Evolutionary conservation across 2,888 invertebrate genomes (phyloP), one percentile per base, ranked within the genome.

Genomic region (Lomographa bimaculata): DNA sequence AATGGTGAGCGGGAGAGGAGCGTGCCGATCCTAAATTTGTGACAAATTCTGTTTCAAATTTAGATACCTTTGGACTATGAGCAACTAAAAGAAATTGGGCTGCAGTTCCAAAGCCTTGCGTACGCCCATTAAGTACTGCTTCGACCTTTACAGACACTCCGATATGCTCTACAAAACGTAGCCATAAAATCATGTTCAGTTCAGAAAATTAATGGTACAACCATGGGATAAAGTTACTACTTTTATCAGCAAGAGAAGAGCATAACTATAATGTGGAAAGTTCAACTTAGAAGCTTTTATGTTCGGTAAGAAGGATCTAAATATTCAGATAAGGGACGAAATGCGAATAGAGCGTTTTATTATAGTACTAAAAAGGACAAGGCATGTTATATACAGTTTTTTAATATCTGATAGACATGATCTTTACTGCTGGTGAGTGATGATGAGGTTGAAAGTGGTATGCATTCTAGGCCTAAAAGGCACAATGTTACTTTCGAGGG

Each of bases 131-230:
- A 19, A 21, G 25, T 23, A 43, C 38, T 36, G 64, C 64, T 60
- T 29, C 76, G 79, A 81, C 84, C 80, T 86, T 85, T 84, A 76
- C 75, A 75, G 79, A 79, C 64, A 73, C 69, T 64, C 61, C 63
- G 76, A 78, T 77, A 71, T 71, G 76, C 78, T 77, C 73, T 72
- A 81, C 74, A 79, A 79, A 81, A 67, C 70, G 64, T 63, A 55
- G 56, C 61, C 68, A 67, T 72, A 71, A 71, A 73, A 55, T 55
- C 52, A 46, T 59, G 63, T 67, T 62, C 60, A 57, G 60, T 57
- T 38, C 38, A 41, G 60, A 70, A 64, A 61, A 65, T 61, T 60
- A 71, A 58, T 68, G 63, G 46, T 55, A 25, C 51, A 58, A 53
- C 50, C 41, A 40, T 47, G 47, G 60, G 53, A 63, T 35, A 23